Base-by-base conservation (phyloP, 2,888 invertebrate species). In the Dolomedes plantarius region DNA sequence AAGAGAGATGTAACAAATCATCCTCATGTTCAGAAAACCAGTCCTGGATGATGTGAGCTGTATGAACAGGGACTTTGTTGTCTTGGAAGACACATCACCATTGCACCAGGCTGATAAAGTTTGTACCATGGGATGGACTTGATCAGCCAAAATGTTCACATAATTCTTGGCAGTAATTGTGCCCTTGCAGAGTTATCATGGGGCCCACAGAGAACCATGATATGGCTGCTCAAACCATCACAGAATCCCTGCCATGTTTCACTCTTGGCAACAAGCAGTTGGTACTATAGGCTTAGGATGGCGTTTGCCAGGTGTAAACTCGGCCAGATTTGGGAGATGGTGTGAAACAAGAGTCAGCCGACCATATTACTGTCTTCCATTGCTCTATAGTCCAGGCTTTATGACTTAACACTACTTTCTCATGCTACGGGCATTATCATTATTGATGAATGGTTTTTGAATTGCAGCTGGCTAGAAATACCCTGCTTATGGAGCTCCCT, bases 31-130 rank as follows among this genome's bases (percentile, higher is more conserved):
- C 41, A 41, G 41, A 69, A 69, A 69, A 69, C 41, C 69, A 69
- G 39, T 69, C 69, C 69, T 69, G 16, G 69, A 69, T 41, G 69
- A 69, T 41, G 16, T 69, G 29, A 65, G 46, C 65, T 9, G 29
- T 65, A 67, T 67, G 64, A 65, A 39, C 28, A 65, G 41, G 39
- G 65, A n/a, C 5, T 28, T 75, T 75, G 46, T 65, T 9, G 23
- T 65, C 5, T 13, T 75, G 65, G 67, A 75, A 75, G 41, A 65
- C 65, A 31, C 75, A 75, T 75, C 75, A 65, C 28, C 41, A 75
- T 75, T 75, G n/a, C n/a, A n/a, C n/a, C n/a, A n/a, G 65, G 67
- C 39, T 41, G 75, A 65, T 46, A 65, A 64, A 62, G 62, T 74
- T 56, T 28, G 56, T 28, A 41, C 46, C 27, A 41, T n/a, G 41